Base-by-base conservation (phyloP, 2,113 vertebrate species). In the Poecile atricapillus region DNA sequence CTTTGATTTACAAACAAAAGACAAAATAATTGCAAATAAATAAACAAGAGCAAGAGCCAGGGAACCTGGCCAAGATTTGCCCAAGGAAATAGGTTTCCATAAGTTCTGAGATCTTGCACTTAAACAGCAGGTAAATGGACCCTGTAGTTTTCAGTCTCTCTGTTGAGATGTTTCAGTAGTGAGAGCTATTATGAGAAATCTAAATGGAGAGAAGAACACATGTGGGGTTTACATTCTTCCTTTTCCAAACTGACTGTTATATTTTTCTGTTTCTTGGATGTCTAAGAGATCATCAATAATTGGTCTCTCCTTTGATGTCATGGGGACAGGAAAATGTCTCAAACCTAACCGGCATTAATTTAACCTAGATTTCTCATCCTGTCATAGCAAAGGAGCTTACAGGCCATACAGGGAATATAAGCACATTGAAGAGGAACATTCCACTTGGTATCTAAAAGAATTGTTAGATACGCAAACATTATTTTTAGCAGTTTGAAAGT, bases 151-250 rank as follows among this genome's bases (percentile, higher is more conserved):
- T 71, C 31, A 69, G 14, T 83, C 31, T 77, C 13, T 43, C 22
- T 87, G 33, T 59, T 75, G 68, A 64, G 55, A 24, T 65, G 30
- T 1, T 83, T 6, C 15, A 65, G 17, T 44, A 71, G 53, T 59
- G 46, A 75, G 6, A 78, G 22, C 6, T 47, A 20, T 71, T 73
- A 27, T 55, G 41, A 85, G 41, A 58, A 55, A 60, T 64, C 4
- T 73, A 37, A 28, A 37, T 46, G 30, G 27, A 93, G 20, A 75
- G 19, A 37, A 35, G 12, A 23, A 37, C 0, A 1, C 17, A 25
- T 2, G 4, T 31, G 33, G 19, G 3, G 2, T 83, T 60, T 78
- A 9, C 0, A 0, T 56, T 85, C 35, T 25, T 86, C 3, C 11
- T 76, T 77, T 80, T 70, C 28, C 68, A 73, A 74, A 39, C 10